These are phyloP conservation scores for Drosophila varians DNA, from an alignment of 1,140 invertebrate species.

Conservation along the genomic window DNA sequence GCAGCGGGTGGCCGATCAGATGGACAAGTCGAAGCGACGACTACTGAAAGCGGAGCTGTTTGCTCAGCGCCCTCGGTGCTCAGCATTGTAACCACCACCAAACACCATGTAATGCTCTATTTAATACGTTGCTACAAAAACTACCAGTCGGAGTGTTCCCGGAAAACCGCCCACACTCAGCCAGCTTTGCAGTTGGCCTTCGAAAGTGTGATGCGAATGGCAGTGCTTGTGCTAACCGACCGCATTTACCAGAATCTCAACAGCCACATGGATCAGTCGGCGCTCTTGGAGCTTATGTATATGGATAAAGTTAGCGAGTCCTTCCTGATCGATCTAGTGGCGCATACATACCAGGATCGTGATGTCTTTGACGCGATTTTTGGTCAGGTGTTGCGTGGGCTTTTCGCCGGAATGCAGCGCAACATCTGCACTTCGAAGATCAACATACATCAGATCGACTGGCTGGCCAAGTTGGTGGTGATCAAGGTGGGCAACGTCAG, in stretches of 20 bases:
- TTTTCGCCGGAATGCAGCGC: slow-evolving; percentile 88
- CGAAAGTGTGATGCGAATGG: slow-evolving; percentile 55
- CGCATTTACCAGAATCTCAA: slow-evolving; percentile 61
- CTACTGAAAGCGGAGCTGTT: slow-evolving; percentile 16
- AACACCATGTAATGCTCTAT: slow-evolving; percentile 67
- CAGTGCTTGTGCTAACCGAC: slow-evolving; percentile 73
- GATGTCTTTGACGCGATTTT: slow-evolving; percentile 89
- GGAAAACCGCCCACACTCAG: slow-evolving; percentile 6
- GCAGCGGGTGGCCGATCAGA: background rate
- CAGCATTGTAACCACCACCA: slow-evolving; percentile 58
- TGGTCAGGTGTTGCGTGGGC: slow-evolving; percentile 88
- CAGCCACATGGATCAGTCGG: slow-evolving; percentile 60
- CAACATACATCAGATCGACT: slow-evolving; percentile 88
- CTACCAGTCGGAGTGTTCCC: slow-evolving; percentile 64
- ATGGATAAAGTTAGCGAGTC: slow-evolving; percentile 85
- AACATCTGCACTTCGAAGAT: slow-evolving; percentile 89
- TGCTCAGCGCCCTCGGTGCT: slow-evolving; percentile 49
- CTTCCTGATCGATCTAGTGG: slow-evolving; percentile 86
- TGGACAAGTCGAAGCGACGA: slow-evolving; percentile 3
- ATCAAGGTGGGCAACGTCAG: slow-evolving; percentile 86
- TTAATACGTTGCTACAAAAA: slow-evolving; percentile 69
- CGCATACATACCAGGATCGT: slow-evolving; percentile 87
- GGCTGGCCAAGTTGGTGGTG: slow-evolving; percentile 89
- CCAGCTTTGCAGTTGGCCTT: slow-evolving; percentile 37
- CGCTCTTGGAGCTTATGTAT: slow-evolving; percentile 78